A percentile compares a stretch with the other conserved stretches of the same genome.
Conservation (phyloP, 1,140 invertebrate species). For the Drosophila watanabei region DNA sequence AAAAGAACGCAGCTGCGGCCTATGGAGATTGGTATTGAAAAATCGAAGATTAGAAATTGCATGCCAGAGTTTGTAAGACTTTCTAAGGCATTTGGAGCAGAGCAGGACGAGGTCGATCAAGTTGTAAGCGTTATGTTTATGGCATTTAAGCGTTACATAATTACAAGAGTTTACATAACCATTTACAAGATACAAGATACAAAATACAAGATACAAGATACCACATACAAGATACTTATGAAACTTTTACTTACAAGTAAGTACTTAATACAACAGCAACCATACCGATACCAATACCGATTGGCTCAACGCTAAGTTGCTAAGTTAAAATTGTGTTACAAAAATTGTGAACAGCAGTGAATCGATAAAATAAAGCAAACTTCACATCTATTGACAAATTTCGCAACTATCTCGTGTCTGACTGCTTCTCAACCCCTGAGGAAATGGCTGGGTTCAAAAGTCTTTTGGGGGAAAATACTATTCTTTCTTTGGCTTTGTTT, state of each 20-base stretch:
- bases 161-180: slow-evolving; percentile 68
- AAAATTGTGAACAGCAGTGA: slow-evolving; percentile 67
- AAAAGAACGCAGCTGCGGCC: slow-evolving; percentile 9
- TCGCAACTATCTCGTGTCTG: slow-evolving; percentile 48
- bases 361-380: slow-evolving; percentile 82
- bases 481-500: slow-evolving; percentile 12
- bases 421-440: slow-evolving; percentile 14
- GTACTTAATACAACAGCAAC: slow-evolving; percentile 63
- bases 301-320: slow-evolving; percentile 45
- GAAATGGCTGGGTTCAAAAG: slow-evolving; percentile 1
- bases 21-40: background rate
- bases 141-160: slow-evolving; percentile 60
- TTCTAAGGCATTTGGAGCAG: slow-evolving; percentile 41
- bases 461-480: slow-evolving; percentile 24
- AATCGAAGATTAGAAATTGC: slow-evolving; percentile 21
- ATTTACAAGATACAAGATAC: slow-evolving; percentile 52
- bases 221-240: slow-evolving; percentile 43
- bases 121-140: slow-evolving; percentile 58
- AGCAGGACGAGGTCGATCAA: slow-evolving; percentile 23
- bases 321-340: slow-evolving; percentile 67
- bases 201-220: slow-evolving; percentile 6
- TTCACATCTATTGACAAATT: slow-evolving; percentile 74
- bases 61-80: slow-evolving; percentile 60
- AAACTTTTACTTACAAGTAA: slow-evolving; percentile 72
- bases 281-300: slow-evolving; percentile 39